These are phyloP conservation scores for Cepaea hortensis DNA, from an alignment of 2,888 invertebrate genomes.

Conservation along the genomic window DNA sequence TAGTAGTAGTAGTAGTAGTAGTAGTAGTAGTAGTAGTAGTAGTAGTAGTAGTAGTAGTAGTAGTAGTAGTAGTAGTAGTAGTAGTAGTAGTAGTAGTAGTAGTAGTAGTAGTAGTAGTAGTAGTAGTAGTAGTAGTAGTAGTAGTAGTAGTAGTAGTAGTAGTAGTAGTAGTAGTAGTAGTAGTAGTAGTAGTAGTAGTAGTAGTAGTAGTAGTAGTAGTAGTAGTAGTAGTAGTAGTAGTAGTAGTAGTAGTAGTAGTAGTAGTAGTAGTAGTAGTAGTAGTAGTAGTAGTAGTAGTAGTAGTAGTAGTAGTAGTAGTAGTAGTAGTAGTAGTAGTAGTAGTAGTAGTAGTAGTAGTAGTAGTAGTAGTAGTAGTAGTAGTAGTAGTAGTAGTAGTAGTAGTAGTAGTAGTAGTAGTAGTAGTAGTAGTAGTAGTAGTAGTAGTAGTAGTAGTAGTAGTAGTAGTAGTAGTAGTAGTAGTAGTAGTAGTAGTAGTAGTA, in stretches of 20 bases:
- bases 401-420: too few species aligned
- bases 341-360: constrained; percentile 9
- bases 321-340: constrained; percentile 22
- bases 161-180: not conserved
- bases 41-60: too few species aligned
- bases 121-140: not conserved
- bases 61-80: constrained; percentile 10
- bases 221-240: too few species aligned
- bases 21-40: not conserved
- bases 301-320: not conserved
- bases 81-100: not conserved
- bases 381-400: too few species aligned
- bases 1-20: constrained; percentile 28
- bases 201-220: too few species aligned
- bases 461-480: not conserved
- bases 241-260: not conserved
- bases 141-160: constrained; percentile 10
- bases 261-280: not conserved
- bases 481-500: too few species aligned
- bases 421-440: not conserved
- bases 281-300: too few species aligned
- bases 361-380: too few species aligned
- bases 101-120: too few species aligned
- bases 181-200: too few species aligned
- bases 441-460: constrained; percentile 9